Percentiles rank a stretch among this genome's conserved stretches.
Conservation (phyloP, 2,888 invertebrate genomes). For the Dendrolimus houi region DNA sequence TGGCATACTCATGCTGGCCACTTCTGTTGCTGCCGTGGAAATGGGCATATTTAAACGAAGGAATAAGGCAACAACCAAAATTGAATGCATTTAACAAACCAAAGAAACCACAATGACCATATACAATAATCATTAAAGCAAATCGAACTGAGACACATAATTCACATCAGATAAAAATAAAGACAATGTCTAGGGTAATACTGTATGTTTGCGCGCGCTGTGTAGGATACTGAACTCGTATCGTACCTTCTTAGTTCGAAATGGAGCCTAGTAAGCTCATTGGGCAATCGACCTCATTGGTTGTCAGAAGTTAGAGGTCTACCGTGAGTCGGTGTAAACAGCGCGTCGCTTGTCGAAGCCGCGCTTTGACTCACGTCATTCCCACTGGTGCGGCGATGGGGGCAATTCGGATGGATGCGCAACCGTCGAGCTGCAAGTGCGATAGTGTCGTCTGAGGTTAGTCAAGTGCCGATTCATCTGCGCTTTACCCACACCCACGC, state of each 20-base stretch:
- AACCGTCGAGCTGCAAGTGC: constrained; percentile 91
- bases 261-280: neutral
- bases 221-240: neutral
- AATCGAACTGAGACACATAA: no score
- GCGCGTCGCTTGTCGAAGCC: constrained; percentile 46
- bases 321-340: constrained; percentile 41
- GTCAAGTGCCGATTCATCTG: constrained; percentile 9
- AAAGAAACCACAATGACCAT: no score
- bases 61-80: no score
- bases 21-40: no score
- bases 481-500: constrained; percentile 35
- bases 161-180: no score
- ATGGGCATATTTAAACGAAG: no score
- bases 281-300: neutral
- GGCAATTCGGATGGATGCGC: constrained; percentile 99
- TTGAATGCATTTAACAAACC: no score
- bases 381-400: constrained; percentile 99
- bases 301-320: constrained; percentile 9
- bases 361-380: constrained; percentile 81
- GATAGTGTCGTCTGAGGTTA: constrained; percentile 23
- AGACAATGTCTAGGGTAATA: neutral
- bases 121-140: no score
- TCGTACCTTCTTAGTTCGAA: neutral
- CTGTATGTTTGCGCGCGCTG: neutral
- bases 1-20: no score